Evolutionary conservation across 2,888 invertebrate genomes (phyloP).

Genomic region (Ceratothoa steindachneri): DNA sequence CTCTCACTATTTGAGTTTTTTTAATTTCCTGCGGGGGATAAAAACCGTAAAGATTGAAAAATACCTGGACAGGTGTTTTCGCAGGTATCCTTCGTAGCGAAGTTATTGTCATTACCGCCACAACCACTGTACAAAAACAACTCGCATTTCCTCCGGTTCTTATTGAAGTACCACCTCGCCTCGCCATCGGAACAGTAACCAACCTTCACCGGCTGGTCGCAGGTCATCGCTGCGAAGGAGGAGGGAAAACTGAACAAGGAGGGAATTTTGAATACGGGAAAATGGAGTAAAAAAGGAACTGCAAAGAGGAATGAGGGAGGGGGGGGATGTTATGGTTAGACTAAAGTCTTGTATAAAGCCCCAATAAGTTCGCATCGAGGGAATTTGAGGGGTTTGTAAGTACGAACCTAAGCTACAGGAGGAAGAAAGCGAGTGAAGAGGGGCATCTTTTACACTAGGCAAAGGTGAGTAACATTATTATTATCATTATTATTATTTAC

Average conservation of each 20-base stretch:
- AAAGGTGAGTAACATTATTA: too few species aligned
- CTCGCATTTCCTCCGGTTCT: constrained; percentile 51
- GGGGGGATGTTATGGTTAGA: too few species aligned
- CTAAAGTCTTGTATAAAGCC: too few species aligned
- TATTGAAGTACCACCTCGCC: constrained; percentile 52
- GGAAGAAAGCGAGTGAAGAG: too few species aligned
- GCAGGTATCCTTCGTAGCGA: constrained; percentile 50
- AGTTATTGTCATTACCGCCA: constrained; percentile 52
- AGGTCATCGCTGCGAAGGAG: constrained; percentile 43
- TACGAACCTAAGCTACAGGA: too few species aligned
- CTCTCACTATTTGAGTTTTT: too few species aligned
- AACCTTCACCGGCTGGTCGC: constrained; percentile 48
- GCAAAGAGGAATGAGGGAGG: not conserved
- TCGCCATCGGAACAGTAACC: constrained; percentile 50
- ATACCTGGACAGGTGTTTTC: constrained; percentile 50
- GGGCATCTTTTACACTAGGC: too few species aligned
- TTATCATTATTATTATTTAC: too few species aligned
- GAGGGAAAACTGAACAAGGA: not conserved
- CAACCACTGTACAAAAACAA: constrained; percentile 54
- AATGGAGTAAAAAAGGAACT: not conserved
- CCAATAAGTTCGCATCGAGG: too few species aligned
- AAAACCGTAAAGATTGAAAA: too few species aligned
- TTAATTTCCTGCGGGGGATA: too few species aligned
- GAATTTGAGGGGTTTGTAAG: too few species aligned
- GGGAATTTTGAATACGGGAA: not conserved